phyloP scores from a whole-genome alignment of 2,113 vertebrate genomes.

The Cygnus atratus region DNA sequence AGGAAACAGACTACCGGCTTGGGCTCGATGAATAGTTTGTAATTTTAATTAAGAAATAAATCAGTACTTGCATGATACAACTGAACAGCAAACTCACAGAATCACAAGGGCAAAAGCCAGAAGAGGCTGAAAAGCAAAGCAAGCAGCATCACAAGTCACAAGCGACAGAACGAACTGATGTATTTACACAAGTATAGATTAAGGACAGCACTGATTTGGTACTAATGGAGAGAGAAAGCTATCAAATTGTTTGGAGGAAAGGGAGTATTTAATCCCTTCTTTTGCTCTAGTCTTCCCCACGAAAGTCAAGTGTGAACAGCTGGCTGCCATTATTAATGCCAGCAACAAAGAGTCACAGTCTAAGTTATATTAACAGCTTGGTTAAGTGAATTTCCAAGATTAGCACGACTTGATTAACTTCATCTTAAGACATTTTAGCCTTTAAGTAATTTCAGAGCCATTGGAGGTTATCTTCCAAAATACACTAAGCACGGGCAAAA shows the following conservation, averaged over 20 bases:
- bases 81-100: background rate
- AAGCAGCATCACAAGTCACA: background rate
- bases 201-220: background rate
- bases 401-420: slow-evolving; percentile 36
- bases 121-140: background rate
- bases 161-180: background rate
- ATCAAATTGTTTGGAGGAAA: background rate
- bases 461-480: slow-evolving; percentile 51
- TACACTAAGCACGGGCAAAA: background rate
- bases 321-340: slow-evolving; percentile 46
- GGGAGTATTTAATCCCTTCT: background rate
- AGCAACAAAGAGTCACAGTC: slow-evolving; percentile 12
- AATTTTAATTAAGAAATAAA: background rate
- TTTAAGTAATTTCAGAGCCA: slow-evolving; percentile 37
- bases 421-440: slow-evolving; percentile 16
- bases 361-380: background rate
- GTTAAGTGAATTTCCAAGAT: slow-evolving; percentile 40
- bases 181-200: background rate
- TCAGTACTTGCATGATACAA: background rate
- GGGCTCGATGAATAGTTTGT: background rate
- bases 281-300: background rate
- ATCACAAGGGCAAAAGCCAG: background rate
- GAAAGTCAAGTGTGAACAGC: slow-evolving; percentile 41
- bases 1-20: background rate
- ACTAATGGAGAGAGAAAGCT: background rate